phyloP scores from a whole-genome alignment of 1,140 invertebrate species.

The Episyrphus balteatus region DNA sequence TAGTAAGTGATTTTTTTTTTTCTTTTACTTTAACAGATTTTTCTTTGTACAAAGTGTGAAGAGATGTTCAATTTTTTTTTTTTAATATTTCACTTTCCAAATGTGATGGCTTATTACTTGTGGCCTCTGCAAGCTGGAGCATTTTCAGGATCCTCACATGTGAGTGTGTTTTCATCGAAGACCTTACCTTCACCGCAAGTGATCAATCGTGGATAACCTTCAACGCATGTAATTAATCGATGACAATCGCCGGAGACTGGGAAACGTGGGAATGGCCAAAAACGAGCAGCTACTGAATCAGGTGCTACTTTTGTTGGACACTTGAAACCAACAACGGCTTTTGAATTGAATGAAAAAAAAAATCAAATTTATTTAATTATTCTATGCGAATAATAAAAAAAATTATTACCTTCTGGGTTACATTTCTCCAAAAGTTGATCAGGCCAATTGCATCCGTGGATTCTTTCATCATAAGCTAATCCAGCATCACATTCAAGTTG shows the following conservation, averaged over 20 bases:
- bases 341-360: slow-evolving; percentile 10
- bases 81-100: no score
- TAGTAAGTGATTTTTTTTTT: no score
- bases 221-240: slow-evolving; percentile 76
- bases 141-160: slow-evolving; percentile 59
- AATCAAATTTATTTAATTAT: not conserved
- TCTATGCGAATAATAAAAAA: not conserved
- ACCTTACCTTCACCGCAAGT: slow-evolving; percentile 76
- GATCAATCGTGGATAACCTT: slow-evolving; percentile 72
- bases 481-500: slow-evolving; percentile 73
- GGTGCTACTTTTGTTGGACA: slow-evolving; percentile 70
- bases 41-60: no score
- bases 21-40: no score
- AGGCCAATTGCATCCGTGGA: slow-evolving; percentile 86
- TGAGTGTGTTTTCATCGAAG: slow-evolving; percentile 68
- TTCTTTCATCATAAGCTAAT: slow-evolving; percentile 76
- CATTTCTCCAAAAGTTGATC: slow-evolving; percentile 76
- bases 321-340: slow-evolving; percentile 70
- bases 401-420: slow-evolving; percentile 64
- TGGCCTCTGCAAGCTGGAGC: slow-evolving; percentile 7
- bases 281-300: slow-evolving; percentile 66
- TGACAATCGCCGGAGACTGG: slow-evolving; percentile 71
- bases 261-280: slow-evolving; percentile 84
- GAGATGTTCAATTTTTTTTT: no score
- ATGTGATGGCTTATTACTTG: no score